Base-by-base conservation (phyloP, 2,797 vertebrate genomes). In the Sylvilagus floridanus region DNA sequence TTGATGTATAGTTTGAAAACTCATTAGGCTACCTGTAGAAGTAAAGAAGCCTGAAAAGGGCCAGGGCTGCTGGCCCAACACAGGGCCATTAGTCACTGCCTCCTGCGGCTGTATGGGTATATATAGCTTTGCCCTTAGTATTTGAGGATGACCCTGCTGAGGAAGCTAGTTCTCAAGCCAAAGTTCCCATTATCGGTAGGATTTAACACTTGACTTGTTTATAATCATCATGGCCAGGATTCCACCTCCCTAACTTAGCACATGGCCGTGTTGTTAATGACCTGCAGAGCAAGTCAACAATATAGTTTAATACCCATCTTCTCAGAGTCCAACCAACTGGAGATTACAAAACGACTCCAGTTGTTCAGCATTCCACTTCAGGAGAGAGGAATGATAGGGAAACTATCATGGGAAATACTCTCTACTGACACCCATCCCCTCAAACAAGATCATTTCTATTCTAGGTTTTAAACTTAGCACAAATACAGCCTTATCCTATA, bases 151-250 rank as follows among this genome's bases (percentile, higher is more conserved):
- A 66, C 91, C 90, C 91, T 95, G 86, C 96, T 96, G 93, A 97
- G 84, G 42, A 63, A 93, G 91, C 89, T 96, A 50, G n/a, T 95
- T 92, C 76, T 95, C n/a, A 77, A 96, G 88, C 95, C 95, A 91
- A 85, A 92, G 42, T 91, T 91, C 76, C 96, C 81, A 92, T 96
- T 93, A 93, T 95, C 65, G 54, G 83, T 66, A 86, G 96, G 79
- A 93, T 84, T 96, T 96, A 94, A 87, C 86, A 95, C 85, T 88
- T 94, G 83, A 82, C 82, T 96, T 95, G 91, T 95, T 96, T 96
- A 95, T 94, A 92, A 62, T 88, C n/a, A 24, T 83, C 85, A 71
- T 91, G 62, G 92, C 88, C 83, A 84, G 62, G 37, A 73, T 84
- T 63, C 90, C 24, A 73, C 84, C 68, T 50, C 42, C 11, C 16